These are phyloP conservation scores for Peucedramus taeniatus DNA, from an alignment of 2,113 vertebrate genomes.

Conservation along the genomic window DNA sequence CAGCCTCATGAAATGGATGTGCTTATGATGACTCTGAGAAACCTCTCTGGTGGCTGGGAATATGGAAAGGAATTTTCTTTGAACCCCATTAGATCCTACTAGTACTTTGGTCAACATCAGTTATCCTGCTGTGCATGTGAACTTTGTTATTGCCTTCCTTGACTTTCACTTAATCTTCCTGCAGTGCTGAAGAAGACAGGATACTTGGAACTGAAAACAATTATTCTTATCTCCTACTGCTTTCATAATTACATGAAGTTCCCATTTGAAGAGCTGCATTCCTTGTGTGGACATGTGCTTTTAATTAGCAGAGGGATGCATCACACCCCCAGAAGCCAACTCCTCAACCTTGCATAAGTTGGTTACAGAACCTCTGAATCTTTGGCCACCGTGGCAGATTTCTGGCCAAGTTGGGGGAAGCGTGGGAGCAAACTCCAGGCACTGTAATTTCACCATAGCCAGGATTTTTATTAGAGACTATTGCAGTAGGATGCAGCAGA, in stretches of 20 bases:
- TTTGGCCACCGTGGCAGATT: not conserved
- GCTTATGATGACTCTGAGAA: not conserved
- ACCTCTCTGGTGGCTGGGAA: not conserved
- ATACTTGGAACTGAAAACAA: slow-evolving; percentile 21
- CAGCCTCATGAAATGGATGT: not conserved
- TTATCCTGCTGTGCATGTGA: not conserved
- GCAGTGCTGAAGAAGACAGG: not conserved
- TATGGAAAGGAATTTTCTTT: slow-evolving; percentile 5
- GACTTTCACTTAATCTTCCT: not conserved
- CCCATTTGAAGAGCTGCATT: not conserved
- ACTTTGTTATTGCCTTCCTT: not conserved
- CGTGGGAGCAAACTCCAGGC: not conserved
- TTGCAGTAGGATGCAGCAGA: not conserved
- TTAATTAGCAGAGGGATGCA: not conserved
- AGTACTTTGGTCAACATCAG: not conserved
- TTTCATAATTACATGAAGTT: slow-evolving; percentile 42
- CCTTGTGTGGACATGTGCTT: not conserved
- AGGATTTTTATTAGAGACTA: not conserved
- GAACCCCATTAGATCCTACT: not conserved
- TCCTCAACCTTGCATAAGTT: not conserved
- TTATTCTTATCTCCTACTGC: slow-evolving; percentile 39
- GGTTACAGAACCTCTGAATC: not conserved
- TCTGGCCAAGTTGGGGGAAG: not conserved
- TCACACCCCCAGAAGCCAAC: not conserved
- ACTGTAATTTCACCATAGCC: not conserved